Evolutionary conservation across 2,113 vertebrate species (phyloP).

Genomic region (Malurus elegans): DNA sequence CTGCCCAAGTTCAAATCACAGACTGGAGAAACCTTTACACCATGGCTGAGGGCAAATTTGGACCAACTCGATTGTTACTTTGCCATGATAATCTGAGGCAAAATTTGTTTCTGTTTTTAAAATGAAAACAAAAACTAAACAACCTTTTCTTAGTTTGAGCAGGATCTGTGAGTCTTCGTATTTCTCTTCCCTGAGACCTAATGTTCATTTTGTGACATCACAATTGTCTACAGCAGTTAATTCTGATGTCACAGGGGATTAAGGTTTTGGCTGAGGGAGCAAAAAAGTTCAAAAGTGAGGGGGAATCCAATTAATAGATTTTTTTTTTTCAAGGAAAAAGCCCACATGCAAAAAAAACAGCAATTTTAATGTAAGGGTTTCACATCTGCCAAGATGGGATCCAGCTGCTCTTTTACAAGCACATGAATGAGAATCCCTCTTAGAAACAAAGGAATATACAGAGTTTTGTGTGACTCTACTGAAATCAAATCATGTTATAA

Average conservation of each 20-base stretch:
- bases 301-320: not conserved
- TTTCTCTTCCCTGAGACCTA: not conserved
- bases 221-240: not conserved
- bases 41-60: not conserved
- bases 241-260: not conserved
- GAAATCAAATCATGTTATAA: not conserved
- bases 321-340: not conserved
- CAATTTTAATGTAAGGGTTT: not conserved
- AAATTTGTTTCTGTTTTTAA: not conserved
- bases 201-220: not conserved
- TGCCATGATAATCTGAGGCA: not conserved
- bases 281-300: not conserved
- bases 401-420: conserved; percentile 33
- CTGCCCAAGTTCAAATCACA: not conserved
- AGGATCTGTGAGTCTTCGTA: not conserved
- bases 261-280: not conserved
- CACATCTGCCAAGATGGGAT: not conserved
- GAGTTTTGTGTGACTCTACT: not conserved
- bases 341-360: not conserved
- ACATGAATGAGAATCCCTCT: not conserved
- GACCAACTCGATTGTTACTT: not conserved
- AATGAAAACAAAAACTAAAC: not conserved
- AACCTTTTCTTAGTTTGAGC: not conserved
- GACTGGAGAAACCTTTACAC: not conserved
- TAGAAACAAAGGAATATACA: not conserved